These are phyloP conservation scores for Centropyge bicolor DNA, from an alignment of 2,797 vertebrate genomes.

Conservation along the genomic window DNA sequence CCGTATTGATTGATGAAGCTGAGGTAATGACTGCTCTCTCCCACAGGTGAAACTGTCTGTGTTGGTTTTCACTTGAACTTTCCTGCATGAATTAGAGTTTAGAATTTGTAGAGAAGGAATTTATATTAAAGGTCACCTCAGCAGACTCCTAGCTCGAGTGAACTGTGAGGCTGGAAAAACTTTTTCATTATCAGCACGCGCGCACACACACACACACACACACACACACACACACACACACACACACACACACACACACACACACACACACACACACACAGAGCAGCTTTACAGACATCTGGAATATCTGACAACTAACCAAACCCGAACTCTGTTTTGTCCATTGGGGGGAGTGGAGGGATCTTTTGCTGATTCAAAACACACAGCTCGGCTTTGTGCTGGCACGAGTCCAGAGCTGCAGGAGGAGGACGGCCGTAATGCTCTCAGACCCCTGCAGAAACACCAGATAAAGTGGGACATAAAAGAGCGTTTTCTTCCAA, in stretches of 20 bases:
- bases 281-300: constrained; percentile 58
- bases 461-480: constrained; percentile 64
- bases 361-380: constrained; percentile 59
- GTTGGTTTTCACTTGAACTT: constrained; percentile 36
- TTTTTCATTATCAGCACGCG: constrained; percentile 49
- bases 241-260: background rate
- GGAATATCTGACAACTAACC: constrained; percentile 59
- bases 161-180: constrained; percentile 49
- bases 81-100: constrained; percentile 42
- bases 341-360: constrained; percentile 37
- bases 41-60: constrained; percentile 35
- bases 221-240: background rate
- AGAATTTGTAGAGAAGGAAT: constrained; percentile 33
- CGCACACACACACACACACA: background rate
- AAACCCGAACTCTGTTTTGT: constrained; percentile 56
- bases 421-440: constrained; percentile 36
- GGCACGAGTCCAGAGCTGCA: constrained; percentile 49
- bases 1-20: constrained; percentile 46
- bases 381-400: constrained; percentile 46
- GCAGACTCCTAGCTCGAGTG: background rate
- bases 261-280: background rate
- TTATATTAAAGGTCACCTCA: constrained; percentile 61
- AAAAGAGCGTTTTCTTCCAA: constrained; percentile 63
- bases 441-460: constrained; percentile 52
- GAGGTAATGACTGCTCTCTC: constrained; percentile 36